phyloP scores from a whole-genome alignment of 2,888 invertebrate genomes.

The Protophormia terraenovae region DNA sequence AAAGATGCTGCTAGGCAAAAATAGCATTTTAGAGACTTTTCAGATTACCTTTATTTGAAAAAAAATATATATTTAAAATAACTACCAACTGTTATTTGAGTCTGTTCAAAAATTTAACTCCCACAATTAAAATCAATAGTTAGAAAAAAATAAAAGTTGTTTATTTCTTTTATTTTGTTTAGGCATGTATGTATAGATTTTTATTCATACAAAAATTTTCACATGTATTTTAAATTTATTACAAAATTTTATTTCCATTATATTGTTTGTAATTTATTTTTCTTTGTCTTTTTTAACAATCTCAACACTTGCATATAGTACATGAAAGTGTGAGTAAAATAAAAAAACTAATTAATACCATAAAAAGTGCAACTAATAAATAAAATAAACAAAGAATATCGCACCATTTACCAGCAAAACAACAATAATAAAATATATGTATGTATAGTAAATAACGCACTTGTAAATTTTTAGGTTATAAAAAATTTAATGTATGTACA shows the following conservation, averaged over 20 bases:
- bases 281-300: neutral
- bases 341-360: too few species aligned
- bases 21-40: too few species aligned
- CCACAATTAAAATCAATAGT: slow-evolving; percentile 32
- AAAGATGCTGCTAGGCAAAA: too few species aligned
- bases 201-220: slow-evolving; percentile 14
- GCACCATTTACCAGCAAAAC: neutral
- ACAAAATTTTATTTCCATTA: neutral
- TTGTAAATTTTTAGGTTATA: neutral
- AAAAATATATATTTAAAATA: too few species aligned
- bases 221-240: slow-evolving; percentile 31
- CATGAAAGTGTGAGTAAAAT: too few species aligned
- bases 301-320: too few species aligned
- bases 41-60: too few species aligned
- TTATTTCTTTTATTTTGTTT: neutral
- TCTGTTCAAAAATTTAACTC: slow-evolving; percentile 26
- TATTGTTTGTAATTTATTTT: slow-evolving; percentile 5
- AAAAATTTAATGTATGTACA: neutral
- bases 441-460: neutral
- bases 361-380: slow-evolving; percentile 16
- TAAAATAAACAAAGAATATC: neutral
- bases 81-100: neutral
- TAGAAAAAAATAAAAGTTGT: neutral
- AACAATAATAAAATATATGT: neutral
- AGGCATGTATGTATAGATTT: neutral